These are phyloP conservation scores for Tychaedon coryphoeus DNA, from an alignment of 2,113 vertebrate species.

Conservation along the genomic window DNA sequence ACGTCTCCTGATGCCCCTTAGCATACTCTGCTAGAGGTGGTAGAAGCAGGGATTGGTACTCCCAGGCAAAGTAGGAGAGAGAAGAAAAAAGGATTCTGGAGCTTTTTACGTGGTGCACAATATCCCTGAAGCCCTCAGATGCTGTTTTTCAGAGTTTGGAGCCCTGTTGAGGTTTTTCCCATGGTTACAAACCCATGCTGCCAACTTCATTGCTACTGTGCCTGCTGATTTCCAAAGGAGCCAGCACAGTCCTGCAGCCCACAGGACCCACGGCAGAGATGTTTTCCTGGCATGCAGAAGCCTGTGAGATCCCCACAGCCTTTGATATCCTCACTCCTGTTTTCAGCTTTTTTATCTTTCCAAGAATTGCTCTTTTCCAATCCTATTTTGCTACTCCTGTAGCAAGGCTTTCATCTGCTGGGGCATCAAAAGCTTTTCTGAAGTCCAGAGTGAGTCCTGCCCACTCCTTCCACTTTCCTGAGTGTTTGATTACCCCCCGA, in stretches of 20 bases:
- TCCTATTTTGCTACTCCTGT: not conserved
- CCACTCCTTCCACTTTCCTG: not conserved
- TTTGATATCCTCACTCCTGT: not conserved
- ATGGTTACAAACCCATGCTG: not conserved
- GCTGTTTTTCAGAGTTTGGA: not conserved
- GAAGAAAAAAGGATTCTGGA: not conserved
- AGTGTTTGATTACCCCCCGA: not conserved
- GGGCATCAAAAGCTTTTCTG: conserved; percentile 28
- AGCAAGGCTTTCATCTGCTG: conserved; percentile 7
- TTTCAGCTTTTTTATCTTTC: not conserved
- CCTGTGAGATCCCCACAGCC: not conserved
- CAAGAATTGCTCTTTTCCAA: not conserved
- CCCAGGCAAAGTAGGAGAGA: accelerated
- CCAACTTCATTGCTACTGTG: not conserved
- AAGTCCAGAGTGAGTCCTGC: not conserved
- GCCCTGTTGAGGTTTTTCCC: not conserved
- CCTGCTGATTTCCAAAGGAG: not conserved
- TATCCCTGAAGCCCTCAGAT: not conserved
- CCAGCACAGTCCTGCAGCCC: not conserved
- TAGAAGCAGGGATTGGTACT: not conserved
- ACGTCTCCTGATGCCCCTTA: not conserved
- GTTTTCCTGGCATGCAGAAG: not conserved
- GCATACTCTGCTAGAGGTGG: not conserved
- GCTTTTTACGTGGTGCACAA: not conserved
- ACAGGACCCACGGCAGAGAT: not conserved